These are phyloP conservation scores for Chelonus formosanus DNA, from an alignment of 2,888 invertebrate species.

Conservation along the genomic window DNA sequence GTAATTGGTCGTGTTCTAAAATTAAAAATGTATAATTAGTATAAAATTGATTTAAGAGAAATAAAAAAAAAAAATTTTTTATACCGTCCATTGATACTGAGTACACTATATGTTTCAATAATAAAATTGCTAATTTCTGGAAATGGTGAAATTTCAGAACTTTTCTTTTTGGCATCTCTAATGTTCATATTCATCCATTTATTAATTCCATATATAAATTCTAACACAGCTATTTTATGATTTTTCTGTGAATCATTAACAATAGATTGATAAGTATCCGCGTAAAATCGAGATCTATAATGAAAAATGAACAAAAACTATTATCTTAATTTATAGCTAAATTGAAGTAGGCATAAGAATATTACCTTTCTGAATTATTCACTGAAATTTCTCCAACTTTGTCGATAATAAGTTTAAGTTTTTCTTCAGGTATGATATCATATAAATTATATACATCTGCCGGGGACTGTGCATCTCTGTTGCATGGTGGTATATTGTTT, in stretches of 20 bases:
- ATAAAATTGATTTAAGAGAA: neutral
- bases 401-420: conserved; percentile 48
- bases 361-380: too few species aligned
- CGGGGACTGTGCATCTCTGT: conserved; percentile 53
- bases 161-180: conserved; percentile 48
- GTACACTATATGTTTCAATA: conserved; percentile 51
- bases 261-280: conserved; percentile 39
- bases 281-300: conserved; percentile 49
- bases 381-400: too few species aligned
- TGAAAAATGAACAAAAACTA: conserved; percentile 26
- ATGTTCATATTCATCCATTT: conserved; percentile 53
- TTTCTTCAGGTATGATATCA: conserved; percentile 56
- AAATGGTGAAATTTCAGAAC: conserved; percentile 45
- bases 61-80: neutral
- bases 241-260: conserved; percentile 40
- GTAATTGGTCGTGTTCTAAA: conserved; percentile 54
- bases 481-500: conserved; percentile 50
- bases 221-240: conserved; percentile 50
- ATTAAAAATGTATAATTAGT: conserved; percentile 29
- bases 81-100: conserved; percentile 53
- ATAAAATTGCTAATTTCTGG: conserved; percentile 48
- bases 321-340: conserved; percentile 4
- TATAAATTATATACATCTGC: conserved; percentile 57
- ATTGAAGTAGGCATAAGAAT: neutral
- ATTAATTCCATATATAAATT: conserved; percentile 52